These are phyloP conservation scores for Dryadula phaetusa DNA, from an alignment of 2,888 invertebrate species.

Conservation along the genomic window DNA sequence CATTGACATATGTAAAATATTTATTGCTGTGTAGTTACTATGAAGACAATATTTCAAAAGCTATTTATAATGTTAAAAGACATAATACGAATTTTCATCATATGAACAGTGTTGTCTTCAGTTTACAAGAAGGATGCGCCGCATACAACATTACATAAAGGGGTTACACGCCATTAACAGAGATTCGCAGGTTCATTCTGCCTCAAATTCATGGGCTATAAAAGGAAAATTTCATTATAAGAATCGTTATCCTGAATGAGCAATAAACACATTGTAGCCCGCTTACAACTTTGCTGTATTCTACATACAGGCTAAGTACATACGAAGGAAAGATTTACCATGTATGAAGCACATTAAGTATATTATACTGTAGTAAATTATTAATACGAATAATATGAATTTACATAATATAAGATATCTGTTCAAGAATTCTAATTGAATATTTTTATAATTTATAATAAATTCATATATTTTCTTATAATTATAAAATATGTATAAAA, in stretches of 20 bases:
- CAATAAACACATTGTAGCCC: slow-evolving; percentile 38
- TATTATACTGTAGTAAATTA: not conserved
- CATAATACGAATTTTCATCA: slow-evolving; percentile 12
- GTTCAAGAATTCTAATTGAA: not conserved
- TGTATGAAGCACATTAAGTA: not conserved
- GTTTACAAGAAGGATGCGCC: slow-evolving; percentile 8
- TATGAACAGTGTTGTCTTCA: not conserved
- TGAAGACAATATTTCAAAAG: not conserved
- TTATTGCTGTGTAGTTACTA: not conserved
- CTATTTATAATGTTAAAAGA: not conserved
- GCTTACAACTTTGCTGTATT: slow-evolving; percentile 31
- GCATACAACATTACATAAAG: slow-evolving; percentile 35
- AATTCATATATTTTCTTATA: no score
- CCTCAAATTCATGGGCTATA: slow-evolving; percentile 37
- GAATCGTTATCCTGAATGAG: slow-evolving; percentile 37
- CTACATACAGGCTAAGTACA: slow-evolving; percentile 12
- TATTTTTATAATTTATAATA: no score
- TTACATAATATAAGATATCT: no score
- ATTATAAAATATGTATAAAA: no score
- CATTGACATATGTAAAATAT: not conserved
- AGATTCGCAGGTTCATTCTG: slow-evolving; percentile 33
- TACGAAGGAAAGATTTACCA: not conserved
- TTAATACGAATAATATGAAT: no score
- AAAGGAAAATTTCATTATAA: slow-evolving; percentile 38
- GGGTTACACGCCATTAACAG: slow-evolving; percentile 47